These are phyloP conservation scores for Girardinichthys multiradiatus DNA, from an alignment of 2,113 vertebrate species.

Conservation along the genomic window DNA sequence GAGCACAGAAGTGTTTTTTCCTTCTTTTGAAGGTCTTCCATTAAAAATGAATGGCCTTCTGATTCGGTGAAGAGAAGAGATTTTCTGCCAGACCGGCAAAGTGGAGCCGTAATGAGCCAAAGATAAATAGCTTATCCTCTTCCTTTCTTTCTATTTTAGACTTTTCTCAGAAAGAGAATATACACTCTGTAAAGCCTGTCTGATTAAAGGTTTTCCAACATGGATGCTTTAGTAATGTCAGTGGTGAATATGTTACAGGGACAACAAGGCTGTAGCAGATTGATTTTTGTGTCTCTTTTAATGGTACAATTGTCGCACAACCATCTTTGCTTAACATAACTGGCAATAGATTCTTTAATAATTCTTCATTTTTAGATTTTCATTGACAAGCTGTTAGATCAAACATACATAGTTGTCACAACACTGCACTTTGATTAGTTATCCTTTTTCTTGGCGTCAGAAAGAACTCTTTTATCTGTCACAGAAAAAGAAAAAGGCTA, in stretches of 20 bases:
- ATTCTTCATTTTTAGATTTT: constrained; percentile 26
- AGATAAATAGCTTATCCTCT: constrained; percentile 46
- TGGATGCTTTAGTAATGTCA: constrained; percentile 45
- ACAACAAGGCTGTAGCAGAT: constrained; percentile 1
- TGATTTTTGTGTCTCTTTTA: constrained; percentile 12
- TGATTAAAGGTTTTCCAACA: constrained; percentile 29
- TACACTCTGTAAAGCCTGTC: neutral
- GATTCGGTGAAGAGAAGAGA: constrained; percentile 40
- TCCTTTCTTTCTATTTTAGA: constrained; percentile 42
- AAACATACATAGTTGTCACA: constrained; percentile 31
- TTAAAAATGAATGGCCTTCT: constrained; percentile 70
- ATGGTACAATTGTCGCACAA: constrained; percentile 10
- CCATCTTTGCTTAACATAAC: neutral
- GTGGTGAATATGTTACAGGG: constrained; percentile 21
- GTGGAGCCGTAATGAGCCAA: constrained; percentile 20
- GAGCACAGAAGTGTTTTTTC: neutral
- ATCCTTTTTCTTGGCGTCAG: constrained; percentile 27
- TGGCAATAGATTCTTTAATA: constrained; percentile 30
- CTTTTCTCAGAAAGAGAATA: constrained; percentile 29
- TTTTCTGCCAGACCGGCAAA: constrained; percentile 34
- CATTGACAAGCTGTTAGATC: constrained; percentile 19
- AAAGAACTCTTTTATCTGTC: constrained; percentile 9
- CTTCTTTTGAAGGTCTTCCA: constrained; percentile 43
- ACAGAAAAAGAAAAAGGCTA: too few relatives aligned
- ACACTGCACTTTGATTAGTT: constrained; percentile 36